Conservation (phyloP, 2,888 invertebrate species). For the Rambutsinella grinnellia region DNA sequence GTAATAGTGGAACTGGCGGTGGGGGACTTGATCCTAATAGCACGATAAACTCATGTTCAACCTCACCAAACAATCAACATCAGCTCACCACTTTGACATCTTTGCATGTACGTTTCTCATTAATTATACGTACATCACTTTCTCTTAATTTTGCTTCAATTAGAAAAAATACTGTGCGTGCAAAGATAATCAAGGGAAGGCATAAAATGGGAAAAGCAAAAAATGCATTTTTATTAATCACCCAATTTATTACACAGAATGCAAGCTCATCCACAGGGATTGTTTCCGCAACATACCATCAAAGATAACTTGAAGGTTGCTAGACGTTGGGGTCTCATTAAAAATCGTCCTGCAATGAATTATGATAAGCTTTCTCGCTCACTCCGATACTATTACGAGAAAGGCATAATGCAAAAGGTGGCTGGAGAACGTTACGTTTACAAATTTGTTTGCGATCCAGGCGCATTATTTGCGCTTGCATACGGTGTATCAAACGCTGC, state of each 20-base stretch:
- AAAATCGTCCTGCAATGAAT: conserved; percentile 97
- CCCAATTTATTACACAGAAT: conserved; percentile 19
- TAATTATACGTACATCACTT: background rate
- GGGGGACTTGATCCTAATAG: background rate
- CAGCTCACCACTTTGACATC: conserved; percentile 52
- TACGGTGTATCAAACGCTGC: conserved; percentile 70
- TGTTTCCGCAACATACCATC: conserved; percentile 68
- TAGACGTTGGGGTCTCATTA: conserved; percentile 94
- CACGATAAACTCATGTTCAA: conserved; percentile 25
- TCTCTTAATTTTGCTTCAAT: background rate
- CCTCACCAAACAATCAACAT: conserved; percentile 45
- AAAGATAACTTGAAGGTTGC: conserved; percentile 86
- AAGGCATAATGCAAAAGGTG: conserved; percentile 99
- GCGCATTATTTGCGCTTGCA: conserved; percentile 88
- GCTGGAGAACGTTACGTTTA: conserved; percentile 96
- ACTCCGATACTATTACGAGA: conserved; percentile 96
- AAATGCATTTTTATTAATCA: too few relatives aligned
- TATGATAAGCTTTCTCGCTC: conserved; percentile 96
- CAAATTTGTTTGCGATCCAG: conserved; percentile 96
- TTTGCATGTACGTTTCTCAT: conserved; percentile 55
- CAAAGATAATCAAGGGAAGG: too few relatives aligned
- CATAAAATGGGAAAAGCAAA: background rate
- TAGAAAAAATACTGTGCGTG: background rate
- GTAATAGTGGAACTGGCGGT: background rate
- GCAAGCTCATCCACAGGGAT: conserved; percentile 29